Evolutionary conservation across 2,113 vertebrate species (phyloP), one percentile per base, ranked within the genome.

Genomic region (Platichthys stellatus): DNA sequence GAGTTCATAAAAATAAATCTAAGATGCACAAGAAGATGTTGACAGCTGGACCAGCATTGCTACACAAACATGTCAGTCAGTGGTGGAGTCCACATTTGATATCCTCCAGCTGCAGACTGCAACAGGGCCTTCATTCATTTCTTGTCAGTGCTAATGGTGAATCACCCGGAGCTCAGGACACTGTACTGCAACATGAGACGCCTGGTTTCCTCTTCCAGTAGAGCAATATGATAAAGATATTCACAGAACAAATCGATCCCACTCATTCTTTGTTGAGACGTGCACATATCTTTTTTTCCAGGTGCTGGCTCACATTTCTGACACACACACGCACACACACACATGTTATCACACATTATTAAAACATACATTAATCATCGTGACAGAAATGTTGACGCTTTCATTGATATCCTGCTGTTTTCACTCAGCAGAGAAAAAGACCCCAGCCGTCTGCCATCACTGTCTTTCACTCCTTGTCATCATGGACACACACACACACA

Each of bases 321-420:
- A 47, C 11, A 17, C 45, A 47, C 45, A 47, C 45, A 17, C 45
- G 2, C 45, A 47, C 38, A 65, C 45, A 14, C 14, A 47, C 38
- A 65, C 4, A 72, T 18, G 31, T 6, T 31, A 31, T 31, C 8
- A 31, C 31, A 31, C 5, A 1, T 31, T 49, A 3, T 72, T 65
- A 74, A 85, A 76, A 92, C 76, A 78, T 78, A 66, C 45, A 35
- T 63, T 78, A 23, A 69, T 31, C 63, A 78, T 80, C 21, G 49
- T 67, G 64, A 31, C 23, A 77, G 59, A 85, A 85, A 66, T 72
- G 63, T 40, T 8, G 8, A 76, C 80, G 73, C 26, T 43, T 58
- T 51, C 47, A 91, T 91, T 68, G 85, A 88, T 89, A 31, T 65
- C 62, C 35, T 61, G 69, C 6, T 1, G 11, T 59, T 68, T 82